Conservation (phyloP, 2,113 vertebrate genomes). For the Rhinichthys klamathensis region DNA sequence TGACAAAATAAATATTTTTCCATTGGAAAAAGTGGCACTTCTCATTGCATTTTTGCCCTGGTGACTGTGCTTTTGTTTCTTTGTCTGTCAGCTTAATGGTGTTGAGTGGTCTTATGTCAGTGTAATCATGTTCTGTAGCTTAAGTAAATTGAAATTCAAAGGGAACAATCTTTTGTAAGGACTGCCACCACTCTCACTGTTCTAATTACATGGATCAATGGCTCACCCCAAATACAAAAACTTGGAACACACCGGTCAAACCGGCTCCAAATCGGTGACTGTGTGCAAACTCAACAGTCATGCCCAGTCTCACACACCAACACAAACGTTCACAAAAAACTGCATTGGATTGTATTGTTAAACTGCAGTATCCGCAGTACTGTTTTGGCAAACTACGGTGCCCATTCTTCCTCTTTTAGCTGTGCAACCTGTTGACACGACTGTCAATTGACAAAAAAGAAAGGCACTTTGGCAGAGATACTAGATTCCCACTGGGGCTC, state of each 20-base stretch:
- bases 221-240: constrained; percentile 13
- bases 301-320: constrained; percentile 6
- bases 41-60: neutral
- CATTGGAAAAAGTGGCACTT: constrained; percentile 41
- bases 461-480: constrained; percentile 45
- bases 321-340: neutral
- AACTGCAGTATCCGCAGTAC: neutral
- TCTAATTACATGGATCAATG: constrained; percentile 43
- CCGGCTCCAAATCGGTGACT: constrained; percentile 12
- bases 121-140: constrained; percentile 34
- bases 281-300: constrained; percentile 25
- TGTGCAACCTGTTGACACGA: constrained; percentile 49
- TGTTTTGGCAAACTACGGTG: neutral
- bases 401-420: constrained; percentile 28
- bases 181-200: constrained; percentile 15
- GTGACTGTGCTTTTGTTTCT: neutral
- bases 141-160: constrained; percentile 43
- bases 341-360: too few species aligned
- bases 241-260: constrained; percentile 30
- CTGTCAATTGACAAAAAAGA: constrained; percentile 49
- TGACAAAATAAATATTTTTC: constrained; percentile 61
- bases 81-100: constrained; percentile 11
- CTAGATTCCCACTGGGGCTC: constrained; percentile 48
- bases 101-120: constrained; percentile 19
- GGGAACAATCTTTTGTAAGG: constrained; percentile 23